A percentile compares a stretch with the other conserved stretches of the same genome.
These are phyloP conservation scores for Stercorarius parasiticus DNA, from an alignment of 2,113 vertebrate species.

Conservation along the genomic window DNA sequence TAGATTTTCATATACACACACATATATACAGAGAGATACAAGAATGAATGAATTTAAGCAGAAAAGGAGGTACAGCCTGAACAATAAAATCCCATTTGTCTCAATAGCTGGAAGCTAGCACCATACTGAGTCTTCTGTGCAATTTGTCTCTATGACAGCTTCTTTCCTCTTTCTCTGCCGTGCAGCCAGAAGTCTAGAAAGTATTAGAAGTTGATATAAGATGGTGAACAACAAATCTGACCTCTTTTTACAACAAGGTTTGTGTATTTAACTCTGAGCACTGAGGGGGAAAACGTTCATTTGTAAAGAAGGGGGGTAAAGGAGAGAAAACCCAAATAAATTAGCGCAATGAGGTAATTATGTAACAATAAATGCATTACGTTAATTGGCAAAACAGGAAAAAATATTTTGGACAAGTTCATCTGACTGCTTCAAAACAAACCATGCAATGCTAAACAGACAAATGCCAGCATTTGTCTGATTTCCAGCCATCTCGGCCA, in stretches of 20 bases:
- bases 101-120: background rate
- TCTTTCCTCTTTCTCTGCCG: background rate
- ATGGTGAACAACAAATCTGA: background rate
- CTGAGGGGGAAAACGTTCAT: background rate
- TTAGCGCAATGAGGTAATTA: background rate
- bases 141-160: background rate
- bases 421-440: background rate
- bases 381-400: background rate
- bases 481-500: background rate
- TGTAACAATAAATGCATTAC: background rate
- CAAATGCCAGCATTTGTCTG: background rate
- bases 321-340: background rate
- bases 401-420: background rate
- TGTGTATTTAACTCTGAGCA: background rate
- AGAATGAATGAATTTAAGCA: background rate
- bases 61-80: background rate
- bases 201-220: background rate
- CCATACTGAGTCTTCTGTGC: background rate
- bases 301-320: background rate
- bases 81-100: background rate
- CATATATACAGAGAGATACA: background rate
- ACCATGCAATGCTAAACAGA: background rate
- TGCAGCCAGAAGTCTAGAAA: background rate
- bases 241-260: background rate
- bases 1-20: background rate